Evolutionary conservation across 1,140 invertebrate genomes (phyloP).

Genomic region (Ceratoteleas bidentatus): DNA sequence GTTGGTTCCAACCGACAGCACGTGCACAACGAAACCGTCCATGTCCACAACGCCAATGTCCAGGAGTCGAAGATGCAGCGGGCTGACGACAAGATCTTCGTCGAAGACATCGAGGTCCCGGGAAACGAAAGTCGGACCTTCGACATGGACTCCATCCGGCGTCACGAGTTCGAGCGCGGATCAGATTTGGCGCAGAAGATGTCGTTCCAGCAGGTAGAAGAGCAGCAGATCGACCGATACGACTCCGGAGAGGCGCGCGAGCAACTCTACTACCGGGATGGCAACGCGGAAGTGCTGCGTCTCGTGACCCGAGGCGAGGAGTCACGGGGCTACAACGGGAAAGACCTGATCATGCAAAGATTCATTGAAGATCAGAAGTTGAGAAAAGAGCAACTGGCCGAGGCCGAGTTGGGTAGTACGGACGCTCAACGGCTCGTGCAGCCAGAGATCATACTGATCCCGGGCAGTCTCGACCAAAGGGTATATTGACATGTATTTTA

Average conservation of each 20-base stretch:
- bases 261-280: conserved; percentile 89
- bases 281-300: conserved; percentile 90
- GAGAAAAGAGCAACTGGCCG: conserved; percentile 72
- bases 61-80: conserved; percentile 23
- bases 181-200: conserved; percentile 83
- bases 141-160: conserved; percentile 85
- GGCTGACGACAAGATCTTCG: conserved; percentile 74
- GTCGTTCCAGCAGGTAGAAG: conserved; percentile 66
- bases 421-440: conserved; percentile 78
- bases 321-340: conserved; percentile 82
- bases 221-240: conserved; percentile 58
- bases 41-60: conserved; percentile 54
- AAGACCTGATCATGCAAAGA: conserved; percentile 89
- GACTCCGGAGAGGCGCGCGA: conserved; percentile 81
- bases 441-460: conserved; percentile 82
- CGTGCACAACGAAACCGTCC: conserved; percentile 53
- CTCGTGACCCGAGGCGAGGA: conserved; percentile 87
- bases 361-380: conserved; percentile 90
- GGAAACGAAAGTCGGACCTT: conserved; percentile 71
- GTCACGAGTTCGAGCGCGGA: conserved; percentile 89
- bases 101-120: conserved; percentile 80
- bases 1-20: neutral
- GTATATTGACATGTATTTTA: too few relatives aligned
- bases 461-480: conserved; percentile 75
- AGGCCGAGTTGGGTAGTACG: conserved; percentile 71